Evolutionary conservation across 2,113 vertebrate species (phyloP).

Genomic region (Fregetta grallaria): DNA sequence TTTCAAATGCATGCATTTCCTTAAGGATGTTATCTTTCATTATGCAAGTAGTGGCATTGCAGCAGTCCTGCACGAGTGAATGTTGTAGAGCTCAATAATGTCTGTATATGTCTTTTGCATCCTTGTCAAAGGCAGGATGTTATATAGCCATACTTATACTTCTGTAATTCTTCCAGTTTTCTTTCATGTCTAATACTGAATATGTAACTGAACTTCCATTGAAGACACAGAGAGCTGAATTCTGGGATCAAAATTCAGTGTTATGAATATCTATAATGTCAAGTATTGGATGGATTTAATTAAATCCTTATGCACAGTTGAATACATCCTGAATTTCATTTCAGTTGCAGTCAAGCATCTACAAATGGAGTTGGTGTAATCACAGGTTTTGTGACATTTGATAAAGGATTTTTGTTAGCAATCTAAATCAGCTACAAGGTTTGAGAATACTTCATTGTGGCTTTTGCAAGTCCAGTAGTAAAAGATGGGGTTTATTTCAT

Average conservation of each 20-base stretch:
- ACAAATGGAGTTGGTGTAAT: background rate
- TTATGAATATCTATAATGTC: conserved; percentile 16
- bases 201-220: background rate
- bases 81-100: background rate
- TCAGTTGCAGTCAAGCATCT: background rate
- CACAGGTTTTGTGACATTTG: conserved; percentile 22
- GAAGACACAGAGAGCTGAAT: background rate
- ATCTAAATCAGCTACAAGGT: background rate
- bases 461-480: background rate
- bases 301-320: conserved; percentile 30
- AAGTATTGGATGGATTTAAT: conserved; percentile 27
- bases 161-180: background rate
- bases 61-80: background rate
- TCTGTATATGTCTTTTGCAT: background rate
- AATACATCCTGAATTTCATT: conserved; percentile 37
- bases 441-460: background rate
- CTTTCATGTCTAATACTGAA: background rate
- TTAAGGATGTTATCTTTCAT: background rate
- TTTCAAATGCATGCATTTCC: background rate
- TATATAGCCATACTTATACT: background rate
- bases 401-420: conserved; percentile 5
- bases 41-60: background rate
- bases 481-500: background rate
- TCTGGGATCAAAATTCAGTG: conserved; percentile 10
- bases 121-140: background rate